A percentile compares a stretch with the other conserved stretches of the same genome.
These are phyloP conservation scores for Zoanthus solanderi DNA, from an alignment of 92 coral and sea anemone species.

Conservation along the genomic window DNA sequence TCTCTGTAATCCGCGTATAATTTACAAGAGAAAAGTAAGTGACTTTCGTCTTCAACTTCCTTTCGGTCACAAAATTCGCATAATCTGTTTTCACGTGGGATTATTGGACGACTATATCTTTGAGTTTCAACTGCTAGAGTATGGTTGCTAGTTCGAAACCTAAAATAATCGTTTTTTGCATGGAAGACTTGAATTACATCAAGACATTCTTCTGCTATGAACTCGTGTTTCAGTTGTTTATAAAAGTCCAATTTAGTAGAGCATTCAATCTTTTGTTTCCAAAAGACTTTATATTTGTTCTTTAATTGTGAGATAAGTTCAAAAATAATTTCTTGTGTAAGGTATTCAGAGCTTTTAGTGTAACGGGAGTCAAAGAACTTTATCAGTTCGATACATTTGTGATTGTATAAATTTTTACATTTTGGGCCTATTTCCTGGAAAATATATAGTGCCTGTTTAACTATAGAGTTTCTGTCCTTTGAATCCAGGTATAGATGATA, in stretches of 20 bases:
- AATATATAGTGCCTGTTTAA: conserved; percentile 18
- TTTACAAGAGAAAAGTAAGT: conserved; percentile 27
- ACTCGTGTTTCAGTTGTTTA: background rate
- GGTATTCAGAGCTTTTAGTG: background rate
- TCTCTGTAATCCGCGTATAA: conserved; percentile 25
- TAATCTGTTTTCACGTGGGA: background rate
- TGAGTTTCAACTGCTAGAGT: conserved; percentile 35
- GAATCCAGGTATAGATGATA: background rate
- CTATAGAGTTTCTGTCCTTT: conserved; percentile 22
- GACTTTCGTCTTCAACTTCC: conserved; percentile 30
- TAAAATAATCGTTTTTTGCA: background rate
- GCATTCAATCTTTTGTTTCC: background rate
- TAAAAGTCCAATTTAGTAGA: conserved; percentile 4
- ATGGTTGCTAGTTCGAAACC: background rate
- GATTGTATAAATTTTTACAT: background rate
- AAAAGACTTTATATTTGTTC: background rate
- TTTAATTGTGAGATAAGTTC: background rate
- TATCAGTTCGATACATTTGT: conserved; percentile 10
- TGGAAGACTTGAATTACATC: background rate
- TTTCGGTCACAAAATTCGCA: background rate
- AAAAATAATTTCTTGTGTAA: background rate
- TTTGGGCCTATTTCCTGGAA: conserved; percentile 29
- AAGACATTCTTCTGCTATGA: background rate
- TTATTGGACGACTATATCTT: background rate
- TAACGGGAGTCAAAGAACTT: background rate